Base-by-base conservation (phyloP, 2,888 invertebrate species). In the Stegophylla sp. region DNA sequence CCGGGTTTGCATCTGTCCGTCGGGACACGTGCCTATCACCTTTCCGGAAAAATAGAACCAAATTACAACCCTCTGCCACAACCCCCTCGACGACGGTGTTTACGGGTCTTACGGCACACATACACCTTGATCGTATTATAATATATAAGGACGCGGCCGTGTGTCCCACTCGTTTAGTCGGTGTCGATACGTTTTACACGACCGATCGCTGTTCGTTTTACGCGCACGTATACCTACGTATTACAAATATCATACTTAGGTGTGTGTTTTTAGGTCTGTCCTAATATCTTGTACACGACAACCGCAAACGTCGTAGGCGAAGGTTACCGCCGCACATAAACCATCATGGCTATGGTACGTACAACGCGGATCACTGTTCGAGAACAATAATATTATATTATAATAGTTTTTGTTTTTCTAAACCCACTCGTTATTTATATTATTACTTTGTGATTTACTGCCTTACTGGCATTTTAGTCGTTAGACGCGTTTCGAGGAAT, bases 1-100 rank as follows among this genome's bases (percentile, higher is more conserved):
- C 15, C n/a, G 7, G 26, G 15, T 63, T 51, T 69, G 15, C 61
- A 63, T 79, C 79, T 79, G 79, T 61, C 61, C 17, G 9, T 17
- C 34, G 61, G 61, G 48, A 71, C 71, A 71, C 79, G 71, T 79
- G 71, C 79, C 79, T 34, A 61, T 71, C 79, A 71, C 71, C 79
- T 79, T 79, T 71, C 69, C 41, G 17, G 34, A 43, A 43, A 34
- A 69, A 69, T 15, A 67, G 17, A 74, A 69, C 61, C 34, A 75
- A 63, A 48, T 12, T 63, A 61, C 48, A 74, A 41, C 75, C 75
- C 74, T 61, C 43, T 5, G 9, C 28, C 41, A 4, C 77, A 34
- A 71, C 69, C 69, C 71, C 74, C 63, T 63, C 48, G 23, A 7
- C 12, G 28, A 43, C 45, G 15, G 34, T 34, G 34, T 3, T 34